Percentiles rank a stretch among this genome's conserved stretches.
phyloP scores from a whole-genome alignment of 2,113 vertebrate genomes.

The Nanger granti region DNA sequence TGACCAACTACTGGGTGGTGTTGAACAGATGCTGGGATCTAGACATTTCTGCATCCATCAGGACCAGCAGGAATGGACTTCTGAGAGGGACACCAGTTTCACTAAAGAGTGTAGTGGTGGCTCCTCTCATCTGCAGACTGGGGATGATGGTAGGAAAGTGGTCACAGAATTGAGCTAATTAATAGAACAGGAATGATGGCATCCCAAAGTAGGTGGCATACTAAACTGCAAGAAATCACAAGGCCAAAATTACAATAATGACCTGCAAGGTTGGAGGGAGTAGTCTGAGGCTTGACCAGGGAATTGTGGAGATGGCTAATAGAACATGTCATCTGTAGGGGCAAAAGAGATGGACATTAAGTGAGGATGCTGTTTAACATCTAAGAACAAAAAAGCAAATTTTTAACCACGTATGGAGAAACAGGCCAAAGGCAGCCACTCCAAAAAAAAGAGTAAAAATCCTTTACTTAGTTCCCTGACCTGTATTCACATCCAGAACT shows the following conservation, averaged over 20 bases:
- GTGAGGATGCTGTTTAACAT: background rate
- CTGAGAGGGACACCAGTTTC: background rate
- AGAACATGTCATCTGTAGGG: background rate
- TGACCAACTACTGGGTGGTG: background rate
- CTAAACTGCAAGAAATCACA: background rate
- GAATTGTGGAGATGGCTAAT: background rate
- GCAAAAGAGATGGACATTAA: background rate
- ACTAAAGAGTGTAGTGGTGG: background rate
- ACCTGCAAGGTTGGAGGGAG: background rate
- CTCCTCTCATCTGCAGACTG: background rate
- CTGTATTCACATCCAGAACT: background rate
- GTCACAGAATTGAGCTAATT: background rate
- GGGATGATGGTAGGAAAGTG: background rate
- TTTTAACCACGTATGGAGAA: background rate
- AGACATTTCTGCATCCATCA: background rate
- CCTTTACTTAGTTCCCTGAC: background rate
- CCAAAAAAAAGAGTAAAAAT: background rate
- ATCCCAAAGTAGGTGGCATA: background rate
- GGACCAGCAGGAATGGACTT: background rate
- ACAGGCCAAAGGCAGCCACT: background rate
- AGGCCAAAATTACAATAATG: background rate
- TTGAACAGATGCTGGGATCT: background rate
- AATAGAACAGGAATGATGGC: background rate
- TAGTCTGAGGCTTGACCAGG: background rate
- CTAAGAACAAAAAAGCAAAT: background rate